phyloP scores from a whole-genome alignment of 1,140 invertebrate species.

The Acromyrmex charruanus region DNA sequence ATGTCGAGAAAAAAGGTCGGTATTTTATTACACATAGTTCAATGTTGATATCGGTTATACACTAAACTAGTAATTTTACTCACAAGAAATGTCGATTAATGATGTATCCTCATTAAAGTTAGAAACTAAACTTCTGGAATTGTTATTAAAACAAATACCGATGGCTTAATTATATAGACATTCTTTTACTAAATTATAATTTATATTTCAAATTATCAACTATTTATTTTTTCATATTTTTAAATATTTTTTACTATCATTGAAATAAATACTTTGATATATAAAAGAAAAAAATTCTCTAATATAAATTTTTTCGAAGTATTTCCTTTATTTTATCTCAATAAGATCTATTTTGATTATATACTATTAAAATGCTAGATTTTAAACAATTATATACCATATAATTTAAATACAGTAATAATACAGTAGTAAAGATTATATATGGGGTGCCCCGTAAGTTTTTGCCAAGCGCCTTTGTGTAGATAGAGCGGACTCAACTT shows the following conservation, averaged over 20 bases:
- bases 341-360: neutral
- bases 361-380: neutral
- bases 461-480: too few species aligned
- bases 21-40: slow-evolving; percentile 49
- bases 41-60: slow-evolving; percentile 2
- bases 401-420: neutral
- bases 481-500: too few species aligned
- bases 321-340: neutral
- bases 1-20: neutral
- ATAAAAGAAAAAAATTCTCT: neutral
- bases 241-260: neutral
- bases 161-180: neutral
- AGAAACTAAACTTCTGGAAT: neutral
- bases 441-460: too few species aligned
- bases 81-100: neutral
- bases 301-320: neutral
- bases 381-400: neutral
- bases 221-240: neutral
- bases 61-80: slow-evolving; percentile 13
- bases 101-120: neutral
- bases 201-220: neutral
- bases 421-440: neutral
- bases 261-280: neutral
- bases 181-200: neutral
- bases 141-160: neutral